A percentile compares a stretch with the other conserved stretches of the same genome.
Conservation (phyloP, 2,113 vertebrate genomes). For the Oryzias woworae region DNA sequence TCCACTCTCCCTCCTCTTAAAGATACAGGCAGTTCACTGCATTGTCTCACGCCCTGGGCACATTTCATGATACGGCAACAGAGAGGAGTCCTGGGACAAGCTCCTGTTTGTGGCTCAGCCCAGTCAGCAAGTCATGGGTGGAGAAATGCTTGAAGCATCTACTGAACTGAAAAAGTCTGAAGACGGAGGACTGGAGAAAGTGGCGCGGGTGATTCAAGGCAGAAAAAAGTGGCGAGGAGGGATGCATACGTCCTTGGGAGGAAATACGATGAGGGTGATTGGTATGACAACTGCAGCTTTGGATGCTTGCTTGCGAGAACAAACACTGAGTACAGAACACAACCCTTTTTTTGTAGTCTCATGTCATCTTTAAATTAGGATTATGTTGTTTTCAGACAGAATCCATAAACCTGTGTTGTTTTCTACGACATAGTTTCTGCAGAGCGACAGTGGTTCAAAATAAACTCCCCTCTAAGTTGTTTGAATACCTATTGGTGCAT, state of each 20-base stretch:
- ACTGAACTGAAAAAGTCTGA: slow-evolving; percentile 31
- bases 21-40: slow-evolving; percentile 74
- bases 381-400: no score
- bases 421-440: no score
- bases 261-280: slow-evolving; percentile 11
- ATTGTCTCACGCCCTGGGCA: slow-evolving; percentile 62
- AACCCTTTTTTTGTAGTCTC: no score
- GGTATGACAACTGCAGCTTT: slow-evolving; percentile 45
- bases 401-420: no score
- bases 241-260: slow-evolving; percentile 1
- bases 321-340: slow-evolving; percentile 6
- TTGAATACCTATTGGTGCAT: no score
- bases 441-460: no score
- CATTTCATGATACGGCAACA: slow-evolving; percentile 68
- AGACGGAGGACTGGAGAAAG: slow-evolving; percentile 10
- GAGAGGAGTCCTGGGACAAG: slow-evolving; percentile 60
- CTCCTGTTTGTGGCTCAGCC: slow-evolving; percentile 49
- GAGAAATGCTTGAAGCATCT: slow-evolving; percentile 38
- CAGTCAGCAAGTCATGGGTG: slow-evolving; percentile 13
- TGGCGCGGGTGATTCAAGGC: slow-evolving; percentile 23
- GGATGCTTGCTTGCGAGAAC: slow-evolving; percentile 38
- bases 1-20: slow-evolving; percentile 72
- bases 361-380: no score
- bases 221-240: slow-evolving; percentile 14
- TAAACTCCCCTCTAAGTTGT: no score